Evolutionary conservation across 2,113 vertebrate species (phyloP), one percentile per base, ranked within the genome.

Genomic region (Dasyornis broadbenti): DNA sequence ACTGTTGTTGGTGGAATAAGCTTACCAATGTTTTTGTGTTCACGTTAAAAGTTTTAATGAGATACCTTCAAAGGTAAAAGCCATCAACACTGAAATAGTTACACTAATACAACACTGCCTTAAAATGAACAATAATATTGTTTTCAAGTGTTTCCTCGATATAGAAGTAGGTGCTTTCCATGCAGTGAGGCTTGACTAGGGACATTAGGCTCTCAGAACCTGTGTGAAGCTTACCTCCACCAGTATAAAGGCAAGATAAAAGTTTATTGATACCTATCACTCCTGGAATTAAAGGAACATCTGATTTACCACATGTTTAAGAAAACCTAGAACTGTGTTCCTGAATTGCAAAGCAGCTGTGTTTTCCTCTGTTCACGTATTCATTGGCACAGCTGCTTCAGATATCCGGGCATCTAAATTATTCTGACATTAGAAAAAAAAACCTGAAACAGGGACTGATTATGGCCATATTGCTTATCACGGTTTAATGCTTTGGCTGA

Each of bases 381-480:
- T 90, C 91, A 85, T 89, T 95, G 91, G 76, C 57, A 75, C 93
- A 95, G 91, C 94, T 96, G 92, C 95, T 96, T 96, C 85, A 87
- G 90, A 94, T 96, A 95, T 95, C 83, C 52, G 7, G 81, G 86
- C 90, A 95, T 89, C 95, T 97, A 94, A 96, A 92, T 97, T 96
- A 95, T 90, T 72, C 90, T 90, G 92, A 95, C 94, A 95, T 90
- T 57, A 96, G 75, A 56, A 93, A 93, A 96, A 94, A 89, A 0
- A 66, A 45, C 56, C 56, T 57, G 92, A 77, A 95, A 94, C 73
- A 72, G 82, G 75, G 88, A 88, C 76, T 94, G 95, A 96, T 94
- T 92, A 81, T 94, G 90, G 92, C 93, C 91, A 84, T 77, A 71
- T 86, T 96, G 91, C 81, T 96, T 94, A 82, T 81, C 81, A 86